Conservation (phyloP, 2,888 invertebrate genomes). For the Therioaphis trifolii region DNA sequence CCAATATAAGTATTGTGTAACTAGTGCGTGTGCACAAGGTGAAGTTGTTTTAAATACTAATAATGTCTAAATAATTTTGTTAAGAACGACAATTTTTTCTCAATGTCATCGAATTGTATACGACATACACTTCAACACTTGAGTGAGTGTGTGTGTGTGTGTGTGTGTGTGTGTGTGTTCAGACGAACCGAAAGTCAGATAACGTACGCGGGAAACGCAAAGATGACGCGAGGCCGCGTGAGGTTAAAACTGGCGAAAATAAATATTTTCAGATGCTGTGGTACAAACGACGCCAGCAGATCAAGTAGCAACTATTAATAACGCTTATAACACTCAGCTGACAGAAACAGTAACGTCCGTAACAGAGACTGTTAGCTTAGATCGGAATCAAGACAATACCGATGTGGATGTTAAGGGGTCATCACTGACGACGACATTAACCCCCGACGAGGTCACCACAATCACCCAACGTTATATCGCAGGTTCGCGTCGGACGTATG, state of each 20-base stretch:
- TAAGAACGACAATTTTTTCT: not conserved
- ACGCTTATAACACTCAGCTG: constrained; percentile 61
- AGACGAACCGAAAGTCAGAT: too few relatives aligned
- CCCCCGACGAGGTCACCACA: constrained; percentile 52
- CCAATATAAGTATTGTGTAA: not conserved
- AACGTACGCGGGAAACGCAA: too few relatives aligned
- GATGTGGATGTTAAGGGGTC: constrained; percentile 45
- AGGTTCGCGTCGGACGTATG: constrained; percentile 58
- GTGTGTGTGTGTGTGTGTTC: not conserved
- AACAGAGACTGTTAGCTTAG: constrained; percentile 56
- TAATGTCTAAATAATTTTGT: constrained; percentile 11
- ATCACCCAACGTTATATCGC: constrained; percentile 49
- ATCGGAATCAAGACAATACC: constrained; percentile 60
- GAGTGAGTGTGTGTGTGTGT: not conserved
- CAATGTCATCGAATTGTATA: not conserved
- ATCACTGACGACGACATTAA: constrained; percentile 46
- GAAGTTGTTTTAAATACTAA: constrained; percentile 21
- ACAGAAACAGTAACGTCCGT: constrained; percentile 48
- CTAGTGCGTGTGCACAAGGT: not conserved
- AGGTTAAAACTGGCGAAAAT: constrained; percentile 40
- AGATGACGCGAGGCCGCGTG: not conserved
- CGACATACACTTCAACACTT: too few relatives aligned
- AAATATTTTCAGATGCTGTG: constrained; percentile 60
- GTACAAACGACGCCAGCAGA: constrained; percentile 56
- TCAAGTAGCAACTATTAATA: constrained; percentile 62